These are phyloP conservation scores for Nerophis ophidion DNA, from an alignment of 2,113 vertebrate genomes.

Conservation along the genomic window DNA sequence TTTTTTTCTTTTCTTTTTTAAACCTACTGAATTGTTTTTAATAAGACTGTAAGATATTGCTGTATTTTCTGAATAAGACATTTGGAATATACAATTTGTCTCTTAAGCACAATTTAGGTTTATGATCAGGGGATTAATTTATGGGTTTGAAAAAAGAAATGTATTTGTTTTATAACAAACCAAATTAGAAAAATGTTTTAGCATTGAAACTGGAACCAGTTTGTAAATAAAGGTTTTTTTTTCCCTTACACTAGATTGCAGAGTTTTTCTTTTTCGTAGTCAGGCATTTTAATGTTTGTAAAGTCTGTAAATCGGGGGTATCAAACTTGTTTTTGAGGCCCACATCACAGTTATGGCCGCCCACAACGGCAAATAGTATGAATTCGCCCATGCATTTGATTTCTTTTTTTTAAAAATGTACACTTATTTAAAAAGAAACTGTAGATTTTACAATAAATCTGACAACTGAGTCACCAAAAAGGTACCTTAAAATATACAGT, in stretches of 20 bases:
- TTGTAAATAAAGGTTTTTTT: slow-evolving; percentile 76
- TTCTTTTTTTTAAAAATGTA: no score
- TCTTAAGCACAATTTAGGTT: slow-evolving; percentile 75
- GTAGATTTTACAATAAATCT: no score
- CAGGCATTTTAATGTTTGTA: no score
- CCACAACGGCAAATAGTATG: no score
- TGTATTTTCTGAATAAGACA: slow-evolving; percentile 72
- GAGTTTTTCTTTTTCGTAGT: neutral
- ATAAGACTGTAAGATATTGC: slow-evolving; percentile 68
- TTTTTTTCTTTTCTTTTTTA: slow-evolving; percentile 45
- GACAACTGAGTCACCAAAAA: no score
- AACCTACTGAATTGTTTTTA: slow-evolving; percentile 65
- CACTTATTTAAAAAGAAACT: no score
- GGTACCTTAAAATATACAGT: no score
- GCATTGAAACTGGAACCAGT: slow-evolving; percentile 70
- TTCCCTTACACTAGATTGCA: slow-evolving; percentile 55
- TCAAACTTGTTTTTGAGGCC: no score
- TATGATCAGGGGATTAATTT: slow-evolving; percentile 74
- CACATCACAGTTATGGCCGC: no score
- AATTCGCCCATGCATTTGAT: no score
- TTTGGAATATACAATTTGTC: slow-evolving; percentile 66
- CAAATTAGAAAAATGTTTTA: slow-evolving; percentile 76
- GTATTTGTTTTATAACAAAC: slow-evolving; percentile 75
- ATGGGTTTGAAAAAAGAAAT: slow-evolving; percentile 69
- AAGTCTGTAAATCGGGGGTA: no score